Percentiles rank a stretch among this genome's conserved stretches.
These are phyloP conservation scores for Acronicta leporina DNA, from an alignment of 2,888 invertebrate species.

Conservation along the genomic window DNA sequence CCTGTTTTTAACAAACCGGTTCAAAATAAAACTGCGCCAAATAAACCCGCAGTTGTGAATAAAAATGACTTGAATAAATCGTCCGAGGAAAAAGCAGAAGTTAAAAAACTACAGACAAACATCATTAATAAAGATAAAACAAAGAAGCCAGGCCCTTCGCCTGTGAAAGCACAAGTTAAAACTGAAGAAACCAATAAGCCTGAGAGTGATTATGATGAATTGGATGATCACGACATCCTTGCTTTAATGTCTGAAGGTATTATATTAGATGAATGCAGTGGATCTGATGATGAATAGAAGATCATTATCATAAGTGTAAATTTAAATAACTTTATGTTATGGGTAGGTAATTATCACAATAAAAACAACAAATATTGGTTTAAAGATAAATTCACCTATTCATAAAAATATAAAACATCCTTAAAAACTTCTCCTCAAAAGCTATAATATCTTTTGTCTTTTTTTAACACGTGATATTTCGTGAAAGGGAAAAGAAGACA, in stretches of 20 bases:
- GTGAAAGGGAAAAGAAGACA: too few relatives aligned
- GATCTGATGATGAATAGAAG: slow-evolving; percentile 72
- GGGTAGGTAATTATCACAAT: neutral
- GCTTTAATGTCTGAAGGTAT: slow-evolving; percentile 78
- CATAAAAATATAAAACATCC: too few relatives aligned
- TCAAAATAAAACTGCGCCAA: slow-evolving; percentile 1
- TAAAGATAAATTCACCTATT: too few relatives aligned
- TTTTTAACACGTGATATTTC: too few relatives aligned
- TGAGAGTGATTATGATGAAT: slow-evolving; percentile 70
- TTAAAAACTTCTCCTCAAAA: too few relatives aligned
- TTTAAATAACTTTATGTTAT: neutral
- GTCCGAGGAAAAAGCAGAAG: neutral
- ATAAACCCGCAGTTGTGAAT: neutral
- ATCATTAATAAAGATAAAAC: slow-evolving; percentile 6
- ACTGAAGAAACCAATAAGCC: slow-evolving; percentile 8
- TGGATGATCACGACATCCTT: slow-evolving; percentile 77
- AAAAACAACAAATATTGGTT: neutral
- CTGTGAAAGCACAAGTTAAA: slow-evolving; percentile 7
- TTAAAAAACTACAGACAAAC: slow-evolving; percentile 19
- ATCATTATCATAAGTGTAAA: neutral
- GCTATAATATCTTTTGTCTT: too few relatives aligned
- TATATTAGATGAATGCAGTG: slow-evolving; percentile 78
- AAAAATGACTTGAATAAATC: slow-evolving; percentile 5
- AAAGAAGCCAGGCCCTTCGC: slow-evolving; percentile 10
- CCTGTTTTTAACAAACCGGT: neutral